phyloP scores from a whole-genome alignment of 2,113 vertebrate genomes.

The Centropus unirufus region DNA sequence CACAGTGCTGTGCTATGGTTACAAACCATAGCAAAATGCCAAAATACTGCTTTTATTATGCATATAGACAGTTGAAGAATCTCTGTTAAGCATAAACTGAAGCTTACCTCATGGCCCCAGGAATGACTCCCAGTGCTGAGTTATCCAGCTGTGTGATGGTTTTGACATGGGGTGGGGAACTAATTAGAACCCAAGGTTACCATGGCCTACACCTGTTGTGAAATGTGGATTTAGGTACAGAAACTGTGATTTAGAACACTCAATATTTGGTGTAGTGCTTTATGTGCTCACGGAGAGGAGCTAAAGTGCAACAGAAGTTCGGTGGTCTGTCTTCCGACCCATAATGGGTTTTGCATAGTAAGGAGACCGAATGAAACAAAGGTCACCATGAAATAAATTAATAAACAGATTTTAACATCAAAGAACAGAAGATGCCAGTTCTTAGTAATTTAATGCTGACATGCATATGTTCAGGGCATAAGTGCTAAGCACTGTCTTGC shows the following conservation, averaged over 20 bases:
- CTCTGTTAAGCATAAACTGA: neutral
- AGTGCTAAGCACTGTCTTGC: neutral
- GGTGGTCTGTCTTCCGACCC: neutral
- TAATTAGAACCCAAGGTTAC: neutral
- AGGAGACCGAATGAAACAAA: neutral
- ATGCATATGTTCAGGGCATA: neutral
- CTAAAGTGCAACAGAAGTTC: conserved; percentile 33
- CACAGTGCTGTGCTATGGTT: neutral
- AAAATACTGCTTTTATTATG: neutral
- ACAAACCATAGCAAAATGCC: neutral
- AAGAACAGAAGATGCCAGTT: neutral
- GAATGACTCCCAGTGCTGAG: neutral
- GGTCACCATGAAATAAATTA: neutral
- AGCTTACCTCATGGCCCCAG: neutral
- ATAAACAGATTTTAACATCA: neutral
- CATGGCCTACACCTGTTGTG: neutral
- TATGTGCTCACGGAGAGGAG: neutral
- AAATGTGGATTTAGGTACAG: neutral
- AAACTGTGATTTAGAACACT: neutral
- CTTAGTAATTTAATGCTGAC: neutral
- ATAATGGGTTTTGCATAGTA: neutral
- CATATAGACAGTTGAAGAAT: neutral
- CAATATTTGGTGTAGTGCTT: neutral
- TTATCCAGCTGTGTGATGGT: neutral
- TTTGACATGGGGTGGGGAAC: no score